Evolutionary conservation across 2,888 invertebrate species (phyloP).

Genomic region (Notodonta dromedarius): DNA sequence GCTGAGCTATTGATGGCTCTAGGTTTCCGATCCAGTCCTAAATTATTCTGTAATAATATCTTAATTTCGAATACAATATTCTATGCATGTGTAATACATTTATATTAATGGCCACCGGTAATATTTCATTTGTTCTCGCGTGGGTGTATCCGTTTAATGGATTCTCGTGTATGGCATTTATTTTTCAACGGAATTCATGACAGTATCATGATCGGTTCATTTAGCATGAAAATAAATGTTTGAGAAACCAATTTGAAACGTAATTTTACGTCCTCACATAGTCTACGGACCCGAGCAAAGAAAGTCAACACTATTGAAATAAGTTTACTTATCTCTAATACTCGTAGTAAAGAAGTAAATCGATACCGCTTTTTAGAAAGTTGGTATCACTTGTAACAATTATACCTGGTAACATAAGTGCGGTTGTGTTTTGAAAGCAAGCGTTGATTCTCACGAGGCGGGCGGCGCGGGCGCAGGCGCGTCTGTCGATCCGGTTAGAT

Average conservation of each 20-base stretch:
- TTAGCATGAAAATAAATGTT: not conserved
- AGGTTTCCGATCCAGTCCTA: not conserved
- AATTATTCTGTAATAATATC: not conserved
- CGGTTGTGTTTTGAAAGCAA: conserved; percentile 40
- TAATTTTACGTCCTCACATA: too few species aligned
- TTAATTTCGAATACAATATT: not conserved
- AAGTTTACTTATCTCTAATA: not conserved
- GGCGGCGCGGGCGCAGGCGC: conserved; percentile 36
- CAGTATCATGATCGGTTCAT: not conserved
- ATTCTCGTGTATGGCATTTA: conserved; percentile 1
- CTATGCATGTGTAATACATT: not conserved
- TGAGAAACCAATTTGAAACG: too few species aligned
- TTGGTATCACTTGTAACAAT: conserved; percentile 42
- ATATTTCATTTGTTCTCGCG: conserved; percentile 1
- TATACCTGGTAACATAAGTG: conserved; percentile 42
- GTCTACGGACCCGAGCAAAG: too few species aligned
- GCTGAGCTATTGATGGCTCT: not conserved
- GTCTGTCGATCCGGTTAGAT: conserved; percentile 53
- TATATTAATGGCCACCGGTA: not conserved
- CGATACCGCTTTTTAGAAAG: conserved; percentile 43
- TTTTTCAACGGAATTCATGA: not conserved
- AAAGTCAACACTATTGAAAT: too few species aligned
- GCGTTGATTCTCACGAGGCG: conserved; percentile 52
- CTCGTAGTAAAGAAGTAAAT: conserved; percentile 32
- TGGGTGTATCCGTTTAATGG: conserved; percentile 1